Base-by-base conservation (phyloP, 2,888 invertebrate species). In the Fragum fragum region DNA sequence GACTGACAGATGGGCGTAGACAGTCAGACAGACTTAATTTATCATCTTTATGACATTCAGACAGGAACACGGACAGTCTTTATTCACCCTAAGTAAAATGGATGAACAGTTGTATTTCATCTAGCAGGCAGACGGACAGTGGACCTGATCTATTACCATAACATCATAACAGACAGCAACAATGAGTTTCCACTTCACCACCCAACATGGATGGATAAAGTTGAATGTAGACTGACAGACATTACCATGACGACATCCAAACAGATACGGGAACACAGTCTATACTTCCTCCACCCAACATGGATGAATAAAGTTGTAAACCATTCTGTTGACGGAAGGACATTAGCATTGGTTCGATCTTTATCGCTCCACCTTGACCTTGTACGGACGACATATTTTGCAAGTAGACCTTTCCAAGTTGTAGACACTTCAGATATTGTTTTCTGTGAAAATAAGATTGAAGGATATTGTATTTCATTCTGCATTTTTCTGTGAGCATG, bases 251-350 rank as follows among this genome's bases (percentile, higher is more conserved):
- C 14, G 47, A 14, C 57, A 14, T 23, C 9, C 21, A 57, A 16
- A 26, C 28, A 16, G 57, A 57, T 26, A 57, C 26, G 16, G 26
- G 26, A 28, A 1, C 14, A 57, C 57, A 57, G 26, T 28, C 28
- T 14, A 26, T 57, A 57, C 57, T 57, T 57, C 57, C 23, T 26
- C 57, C 57, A 57, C 57, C 57, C 57, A 57, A 26, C 57, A 26
- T 26, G 57, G 57, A 57, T 57, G 57, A 57, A 57, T 57, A 57
- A 57, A 57, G 57, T 57, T 57, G 57, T 57, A 28, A 14, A 28
- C 57, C 47, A 47, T 47, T 47, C 47, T 47, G 32, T 9, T 47
- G 47, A 47, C n/a, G 47, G 47, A 47, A 14, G 47, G 5, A 47
- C 16, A 47, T 14, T 18, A 3, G 5, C 7, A 36, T 36, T 36